Evolutionary conservation across 2,113 vertebrate genomes (phyloP).

Genomic region (Gasterosteus aculeatus): DNA sequence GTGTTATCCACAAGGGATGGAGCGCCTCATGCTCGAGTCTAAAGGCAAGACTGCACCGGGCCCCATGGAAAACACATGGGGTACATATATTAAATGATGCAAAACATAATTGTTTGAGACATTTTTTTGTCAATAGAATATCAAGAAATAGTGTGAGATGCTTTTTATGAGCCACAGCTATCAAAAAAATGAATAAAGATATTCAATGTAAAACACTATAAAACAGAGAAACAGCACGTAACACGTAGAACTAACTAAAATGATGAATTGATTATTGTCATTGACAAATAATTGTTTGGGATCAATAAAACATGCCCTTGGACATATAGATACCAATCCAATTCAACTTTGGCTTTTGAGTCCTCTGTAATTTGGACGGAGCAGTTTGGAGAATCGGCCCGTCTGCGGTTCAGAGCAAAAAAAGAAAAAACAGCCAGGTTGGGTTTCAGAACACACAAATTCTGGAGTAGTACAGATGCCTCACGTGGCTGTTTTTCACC

Average conservation of each 20-base stretch:
- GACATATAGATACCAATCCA: not conserved
- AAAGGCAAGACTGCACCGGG: slow-evolving; percentile 3
- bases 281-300: not conserved
- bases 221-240: not conserved
- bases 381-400: not conserved
- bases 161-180: not conserved
- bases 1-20: slow-evolving; percentile 20
- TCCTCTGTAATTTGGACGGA: slow-evolving; percentile 1
- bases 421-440: slow-evolving; percentile 32
- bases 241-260: not conserved
- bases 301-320: not conserved
- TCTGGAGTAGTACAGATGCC: slow-evolving; percentile 31
- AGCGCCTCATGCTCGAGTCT: not conserved
- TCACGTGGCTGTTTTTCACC: slow-evolving; percentile 58
- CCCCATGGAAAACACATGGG: not conserved
- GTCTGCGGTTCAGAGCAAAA: slow-evolving; percentile 1
- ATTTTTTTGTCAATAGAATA: not conserved
- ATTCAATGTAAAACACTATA: not conserved
- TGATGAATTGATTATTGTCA: not conserved
- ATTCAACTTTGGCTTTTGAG: not conserved
- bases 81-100: not conserved
- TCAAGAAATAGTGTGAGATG: not conserved
- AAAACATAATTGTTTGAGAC: too few species aligned
- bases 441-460: slow-evolving; percentile 64
- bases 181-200: not conserved